Evolutionary conservation across 2,797 vertebrate species (phyloP).

Genomic region (Phrynocephalus forsythii): DNA sequence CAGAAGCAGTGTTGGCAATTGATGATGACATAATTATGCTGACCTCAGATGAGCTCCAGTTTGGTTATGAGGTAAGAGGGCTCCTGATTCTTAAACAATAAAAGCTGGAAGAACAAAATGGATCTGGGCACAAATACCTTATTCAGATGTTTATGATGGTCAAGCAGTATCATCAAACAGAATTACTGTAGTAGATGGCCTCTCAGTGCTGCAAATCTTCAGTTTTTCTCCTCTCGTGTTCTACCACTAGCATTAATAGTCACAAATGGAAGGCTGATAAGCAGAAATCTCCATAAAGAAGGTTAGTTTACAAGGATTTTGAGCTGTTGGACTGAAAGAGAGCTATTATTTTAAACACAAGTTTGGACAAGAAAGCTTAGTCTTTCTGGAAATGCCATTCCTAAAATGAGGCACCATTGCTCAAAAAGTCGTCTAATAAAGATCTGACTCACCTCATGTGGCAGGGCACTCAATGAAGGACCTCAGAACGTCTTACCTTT

Average conservation of each 20-base stretch:
- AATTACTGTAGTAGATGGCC: neutral
- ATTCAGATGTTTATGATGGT: neutral
- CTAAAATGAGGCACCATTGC: no score
- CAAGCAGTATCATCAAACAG: neutral
- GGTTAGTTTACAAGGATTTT: neutral
- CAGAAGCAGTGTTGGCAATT: conserved; percentile 94
- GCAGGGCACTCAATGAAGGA: no score
- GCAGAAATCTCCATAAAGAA: neutral
- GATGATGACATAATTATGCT: conserved; percentile 99
- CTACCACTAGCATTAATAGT: no score
- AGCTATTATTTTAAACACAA: no score
- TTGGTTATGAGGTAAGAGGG: conserved; percentile 93
- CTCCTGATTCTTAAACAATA: neutral
- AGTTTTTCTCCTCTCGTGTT: neutral
- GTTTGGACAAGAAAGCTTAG: no score
- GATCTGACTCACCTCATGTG: no score
- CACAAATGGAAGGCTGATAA: neutral
- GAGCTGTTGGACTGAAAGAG: no score
- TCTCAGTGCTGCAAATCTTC: conserved; percentile 9
- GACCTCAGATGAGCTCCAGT: conserved; percentile 97
- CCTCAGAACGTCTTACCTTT: no score
- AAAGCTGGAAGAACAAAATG: neutral
- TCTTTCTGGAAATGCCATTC: no score
- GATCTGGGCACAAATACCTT: neutral
- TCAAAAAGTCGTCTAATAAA: no score